Conservation (phyloP, 2,888 invertebrate species). For the Melanophora roralis region DNA sequence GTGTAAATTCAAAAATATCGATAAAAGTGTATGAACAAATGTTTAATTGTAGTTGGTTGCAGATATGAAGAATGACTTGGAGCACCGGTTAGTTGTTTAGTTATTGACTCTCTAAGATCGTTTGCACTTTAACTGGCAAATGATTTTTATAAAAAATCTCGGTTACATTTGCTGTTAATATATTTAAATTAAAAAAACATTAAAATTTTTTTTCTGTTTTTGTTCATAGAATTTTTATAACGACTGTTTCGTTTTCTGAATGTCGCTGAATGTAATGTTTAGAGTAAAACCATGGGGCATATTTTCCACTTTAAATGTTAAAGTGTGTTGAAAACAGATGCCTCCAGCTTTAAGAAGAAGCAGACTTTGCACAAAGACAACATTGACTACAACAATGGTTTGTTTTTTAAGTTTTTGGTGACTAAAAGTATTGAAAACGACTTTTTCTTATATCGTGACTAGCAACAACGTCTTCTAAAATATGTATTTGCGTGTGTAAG, state of each 20-base stretch:
- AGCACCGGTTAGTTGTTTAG: conserved; percentile 31
- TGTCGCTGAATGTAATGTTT: conserved; percentile 53
- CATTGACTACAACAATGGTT: conserved; percentile 32
- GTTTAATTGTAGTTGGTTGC: too few relatives aligned
- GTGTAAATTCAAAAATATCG: conserved; percentile 54
- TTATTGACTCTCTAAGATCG: conserved; percentile 38
- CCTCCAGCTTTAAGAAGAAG: conserved; percentile 23
- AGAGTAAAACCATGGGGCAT: conserved; percentile 37
- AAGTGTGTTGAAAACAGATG: conserved; percentile 58
- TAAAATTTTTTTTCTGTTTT: conserved; percentile 2
- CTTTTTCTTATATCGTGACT: conserved; percentile 59
- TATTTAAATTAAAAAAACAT: conserved; percentile 31
- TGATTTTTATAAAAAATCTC: conserved; percentile 46
- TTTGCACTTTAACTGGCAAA: conserved; percentile 58
- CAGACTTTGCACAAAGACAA: background rate
- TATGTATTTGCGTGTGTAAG: conserved; percentile 49
- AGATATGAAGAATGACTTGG: conserved; percentile 12
- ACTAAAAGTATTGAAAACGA: conserved; percentile 47
- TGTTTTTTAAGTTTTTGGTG: conserved; percentile 26
- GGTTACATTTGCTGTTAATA: conserved; percentile 29
- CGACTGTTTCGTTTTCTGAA: conserved; percentile 31
- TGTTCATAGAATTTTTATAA: conserved; percentile 43
- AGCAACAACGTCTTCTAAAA: conserved; percentile 41
- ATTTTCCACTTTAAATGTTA: conserved; percentile 53
- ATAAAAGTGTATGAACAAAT: conserved; percentile 8